These are phyloP conservation scores for Alitta virens DNA, from an alignment of 2,888 invertebrate genomes.

Conservation along the genomic window DNA sequence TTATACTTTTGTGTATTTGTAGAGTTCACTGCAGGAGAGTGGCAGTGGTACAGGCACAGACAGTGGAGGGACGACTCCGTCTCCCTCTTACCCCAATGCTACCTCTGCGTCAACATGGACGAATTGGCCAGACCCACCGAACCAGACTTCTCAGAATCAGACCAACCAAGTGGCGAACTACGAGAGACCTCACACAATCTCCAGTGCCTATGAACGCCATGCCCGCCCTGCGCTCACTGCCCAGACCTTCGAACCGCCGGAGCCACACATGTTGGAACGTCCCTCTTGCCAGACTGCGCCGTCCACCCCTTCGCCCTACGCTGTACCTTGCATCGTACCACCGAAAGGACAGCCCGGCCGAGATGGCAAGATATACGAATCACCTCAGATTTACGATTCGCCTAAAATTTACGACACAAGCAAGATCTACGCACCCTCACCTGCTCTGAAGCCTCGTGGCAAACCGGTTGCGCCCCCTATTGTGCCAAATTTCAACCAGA, in stretches of 20 bases:
- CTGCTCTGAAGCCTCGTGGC: slow-evolving; percentile 15
- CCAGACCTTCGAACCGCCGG: slow-evolving; percentile 82
- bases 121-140: slow-evolving; percentile 50
- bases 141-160: slow-evolving; percentile 33
- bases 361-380: slow-evolving; percentile 5
- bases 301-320: slow-evolving; percentile 16
- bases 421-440: slow-evolving; percentile 1
- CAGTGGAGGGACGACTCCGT: slow-evolving; percentile 14
- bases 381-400: not conserved
- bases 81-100: slow-evolving; percentile 59
- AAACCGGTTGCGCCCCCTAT: slow-evolving; percentile 16
- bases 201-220: slow-evolving; percentile 83
- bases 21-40: slow-evolving; percentile 38
- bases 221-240: slow-evolving; percentile 81
- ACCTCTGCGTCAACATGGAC: slow-evolving; percentile 54
- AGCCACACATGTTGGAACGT: slow-evolving; percentile 36
- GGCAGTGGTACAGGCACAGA: slow-evolving; percentile 21
- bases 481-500: slow-evolving; percentile 18
- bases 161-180: slow-evolving; percentile 20
- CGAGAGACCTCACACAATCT: slow-evolving; percentile 89
- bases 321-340: slow-evolving; percentile 9
- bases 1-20: not conserved
- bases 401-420: slow-evolving; percentile 1
- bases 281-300: slow-evolving; percentile 16
- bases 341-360: not conserved